Evolutionary conservation across 1,140 invertebrate species (phyloP), one percentile per base, ranked within the genome.

Genomic region (Achroia grisella): DNA sequence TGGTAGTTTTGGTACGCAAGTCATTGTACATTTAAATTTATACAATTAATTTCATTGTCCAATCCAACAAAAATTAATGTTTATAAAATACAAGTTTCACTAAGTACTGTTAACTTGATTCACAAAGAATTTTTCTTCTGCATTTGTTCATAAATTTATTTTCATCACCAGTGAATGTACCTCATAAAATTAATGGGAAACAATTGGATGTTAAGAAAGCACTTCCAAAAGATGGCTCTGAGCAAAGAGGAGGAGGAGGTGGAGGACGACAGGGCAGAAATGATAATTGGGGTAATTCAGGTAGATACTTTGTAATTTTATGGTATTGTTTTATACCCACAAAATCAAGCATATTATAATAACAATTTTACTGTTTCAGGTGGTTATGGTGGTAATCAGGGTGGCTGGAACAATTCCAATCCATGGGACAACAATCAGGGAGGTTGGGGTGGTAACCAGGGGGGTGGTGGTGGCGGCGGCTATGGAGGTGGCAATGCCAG

Each of bases 201-300:
- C 89, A 92, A 47, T 89, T 95, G 13, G 93, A 95, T 77, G 93
- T 95, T 0, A 95, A 95, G 62, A 95, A 95, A 79, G 93, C 92
- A 0, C 78, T 93, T 4, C 91, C 91, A 48, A 92, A 92, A 71
- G 87, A 90, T 60, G 92, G 92, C 39, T 90, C 91, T 81, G 90
- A 91, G 10, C 88, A 90, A 50, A 84, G 88, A 52, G 87, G 88
- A 48, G 87, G 88, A 48, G 86, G 88, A 15, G 82, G 86, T 44
- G 82, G 86, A 43, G 81, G 87, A 2, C 77, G 86, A 33, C 71
- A 76, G n/a, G 75, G 86, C 35, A 62, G 78, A 46, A 79, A 71
- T 61, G 78, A 84, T 35, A 82, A 62, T 47, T 82, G 80, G 78
- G 78, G 74, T 30, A 77, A 70, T 68, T 58, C 68, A 50, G 74